These are phyloP conservation scores for Leptatherina wallacei DNA, from an alignment of 2,797 vertebrate genomes.

Conservation along the genomic window DNA sequence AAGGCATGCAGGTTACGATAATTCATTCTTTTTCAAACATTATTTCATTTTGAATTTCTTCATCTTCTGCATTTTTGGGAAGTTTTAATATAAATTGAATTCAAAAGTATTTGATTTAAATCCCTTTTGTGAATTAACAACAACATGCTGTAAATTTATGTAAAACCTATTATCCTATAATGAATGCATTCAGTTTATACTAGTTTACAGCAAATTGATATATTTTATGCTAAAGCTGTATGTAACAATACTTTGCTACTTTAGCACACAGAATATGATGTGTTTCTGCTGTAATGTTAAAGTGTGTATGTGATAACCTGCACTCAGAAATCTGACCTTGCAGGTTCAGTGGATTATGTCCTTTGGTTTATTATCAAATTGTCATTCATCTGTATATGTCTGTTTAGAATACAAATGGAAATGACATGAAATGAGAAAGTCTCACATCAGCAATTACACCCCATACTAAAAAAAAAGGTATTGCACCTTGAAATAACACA, in stretches of 20 bases:
- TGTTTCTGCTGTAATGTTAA: neutral
- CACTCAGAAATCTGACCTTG: neutral
- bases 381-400: neutral
- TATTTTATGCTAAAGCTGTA: neutral
- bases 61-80: neutral
- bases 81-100: neutral
- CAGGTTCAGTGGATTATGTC: neutral
- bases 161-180: neutral
- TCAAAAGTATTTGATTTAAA: neutral
- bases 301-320: neutral
- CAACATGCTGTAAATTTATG: neutral
- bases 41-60: neutral
- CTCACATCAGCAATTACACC: constrained; percentile 9
- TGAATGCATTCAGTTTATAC: neutral
- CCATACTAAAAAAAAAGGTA: constrained; percentile 24
- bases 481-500: constrained; percentile 37
- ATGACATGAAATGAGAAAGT: constrained; percentile 10
- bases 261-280: too few relatives aligned
- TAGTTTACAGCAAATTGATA: too few relatives aligned
- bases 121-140: neutral
- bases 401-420: neutral
- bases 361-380: neutral
- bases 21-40: too few relatives aligned
- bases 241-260: too few relatives aligned
- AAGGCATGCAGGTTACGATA: too few relatives aligned